Conservation (phyloP, 2,888 invertebrate genomes). For the Eupelmus urozonus region DNA sequence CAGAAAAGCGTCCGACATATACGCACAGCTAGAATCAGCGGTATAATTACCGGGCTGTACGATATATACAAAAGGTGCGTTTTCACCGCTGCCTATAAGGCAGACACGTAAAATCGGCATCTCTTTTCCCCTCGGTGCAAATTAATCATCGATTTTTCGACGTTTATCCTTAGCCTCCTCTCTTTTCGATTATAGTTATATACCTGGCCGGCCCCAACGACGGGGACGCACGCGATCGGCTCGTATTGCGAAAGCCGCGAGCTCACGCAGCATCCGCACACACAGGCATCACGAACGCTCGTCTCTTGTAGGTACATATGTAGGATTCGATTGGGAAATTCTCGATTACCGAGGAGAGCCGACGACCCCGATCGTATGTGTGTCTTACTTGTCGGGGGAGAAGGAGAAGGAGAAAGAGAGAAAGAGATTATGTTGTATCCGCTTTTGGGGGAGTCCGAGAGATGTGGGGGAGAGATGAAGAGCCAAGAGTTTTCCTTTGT, state of each 20-base stretch:
- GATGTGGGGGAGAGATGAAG: too few species aligned
- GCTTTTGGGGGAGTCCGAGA: neutral
- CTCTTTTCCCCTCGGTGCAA: slow-evolving; percentile 17
- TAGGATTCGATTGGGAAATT: slow-evolving; percentile 35
- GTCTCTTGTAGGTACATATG: too few species aligned
- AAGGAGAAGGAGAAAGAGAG: neutral
- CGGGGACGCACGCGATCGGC: slow-evolving; percentile 42
- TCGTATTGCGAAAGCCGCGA: slow-evolving; percentile 31
- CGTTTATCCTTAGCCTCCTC: slow-evolving; percentile 22
- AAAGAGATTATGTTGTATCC: neutral
- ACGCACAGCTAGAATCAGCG: neutral
- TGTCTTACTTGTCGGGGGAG: neutral
- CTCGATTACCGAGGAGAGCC: slow-evolving; percentile 26
- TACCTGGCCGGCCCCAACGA: slow-evolving; percentile 25
- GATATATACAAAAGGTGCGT: slow-evolving; percentile 25
- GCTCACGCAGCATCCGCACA: slow-evolving; percentile 23
- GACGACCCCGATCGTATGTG: neutral
- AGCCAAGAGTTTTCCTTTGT: too few species aligned
- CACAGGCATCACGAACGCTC: too few species aligned
- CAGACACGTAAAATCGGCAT: slow-evolving; percentile 40
- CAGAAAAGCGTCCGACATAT: neutral
- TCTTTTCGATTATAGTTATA: slow-evolving; percentile 26
- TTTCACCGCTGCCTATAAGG: slow-evolving; percentile 1
- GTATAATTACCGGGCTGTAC: slow-evolving; percentile 4
- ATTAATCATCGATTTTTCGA: slow-evolving; percentile 56